A percentile compares a stretch with the other conserved stretches of the same genome.
phyloP scores from a whole-genome alignment of 2,797 vertebrate genomes.

The Anabacerthia variegaticeps region DNA sequence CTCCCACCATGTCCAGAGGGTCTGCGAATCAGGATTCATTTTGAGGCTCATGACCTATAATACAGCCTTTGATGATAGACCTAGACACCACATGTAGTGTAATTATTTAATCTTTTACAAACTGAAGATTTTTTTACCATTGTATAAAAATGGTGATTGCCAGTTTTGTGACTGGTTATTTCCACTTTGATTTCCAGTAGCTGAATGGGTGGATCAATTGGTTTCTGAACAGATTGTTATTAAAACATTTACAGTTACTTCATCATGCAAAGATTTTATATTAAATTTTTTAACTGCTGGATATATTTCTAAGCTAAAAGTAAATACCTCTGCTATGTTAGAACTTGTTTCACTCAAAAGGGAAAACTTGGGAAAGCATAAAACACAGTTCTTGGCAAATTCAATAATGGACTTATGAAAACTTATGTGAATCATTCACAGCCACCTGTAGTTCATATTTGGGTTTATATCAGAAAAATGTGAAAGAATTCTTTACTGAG shows the following conservation, averaged over 20 bases:
- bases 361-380: neutral
- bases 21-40: neutral
- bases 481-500: neutral
- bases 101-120: neutral
- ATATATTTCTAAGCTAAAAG: neutral
- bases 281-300: neutral
- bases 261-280: neutral
- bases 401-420: neutral
- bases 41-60: neutral
- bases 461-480: neutral
- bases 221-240: neutral
- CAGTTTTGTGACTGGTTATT: neutral
- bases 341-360: neutral
- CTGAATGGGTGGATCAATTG: neutral
- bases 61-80: neutral
- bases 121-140: neutral
- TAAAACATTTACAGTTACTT: neutral
- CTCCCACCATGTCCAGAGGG: neutral
- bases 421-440: neutral
- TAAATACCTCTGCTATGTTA: neutral
- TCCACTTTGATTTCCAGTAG: neutral
- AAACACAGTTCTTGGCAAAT: neutral
- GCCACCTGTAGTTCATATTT: neutral
- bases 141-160: neutral
- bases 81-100: neutral